Evolutionary conservation across 2,888 invertebrate species (phyloP).

Genomic region (Papilio gigon): DNA sequence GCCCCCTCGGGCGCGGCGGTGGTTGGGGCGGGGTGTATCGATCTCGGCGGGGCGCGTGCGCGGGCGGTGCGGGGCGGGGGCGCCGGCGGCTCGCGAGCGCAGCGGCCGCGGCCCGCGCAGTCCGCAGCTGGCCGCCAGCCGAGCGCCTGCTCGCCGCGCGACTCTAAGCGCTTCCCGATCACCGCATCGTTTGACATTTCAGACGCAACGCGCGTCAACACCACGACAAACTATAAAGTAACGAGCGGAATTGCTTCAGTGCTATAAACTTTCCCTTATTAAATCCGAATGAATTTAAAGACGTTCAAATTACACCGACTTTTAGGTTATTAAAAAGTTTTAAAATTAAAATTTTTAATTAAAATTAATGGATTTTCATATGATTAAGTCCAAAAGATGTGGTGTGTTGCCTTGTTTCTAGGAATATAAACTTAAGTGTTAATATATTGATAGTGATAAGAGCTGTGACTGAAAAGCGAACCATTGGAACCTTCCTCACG

Average conservation of each 20-base stretch:
- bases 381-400: slow-evolving; percentile 5
- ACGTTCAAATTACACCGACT: neutral
- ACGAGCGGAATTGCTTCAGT: slow-evolving; percentile 73
- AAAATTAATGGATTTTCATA: slow-evolving; percentile 3
- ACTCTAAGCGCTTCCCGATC: slow-evolving; percentile 47
- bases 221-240: slow-evolving; percentile 65
- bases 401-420: slow-evolving; percentile 47
- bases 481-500: slow-evolving; percentile 65
- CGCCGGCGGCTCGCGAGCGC: slow-evolving; percentile 58
- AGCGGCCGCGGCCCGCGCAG: slow-evolving; percentile 65
- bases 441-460: slow-evolving; percentile 67
- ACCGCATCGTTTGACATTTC: slow-evolving; percentile 69
- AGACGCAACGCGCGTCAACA: slow-evolving; percentile 69
- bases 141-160: slow-evolving; percentile 64
- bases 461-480: slow-evolving; percentile 72
- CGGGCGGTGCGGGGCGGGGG: slow-evolving; percentile 60
- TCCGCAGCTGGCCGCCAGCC: slow-evolving; percentile 76
- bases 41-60: slow-evolving; percentile 78
- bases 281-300: slow-evolving; percentile 40
- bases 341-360: slow-evolving; percentile 1
- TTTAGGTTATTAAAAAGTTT: neutral
- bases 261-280: slow-evolving; percentile 52
- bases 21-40: slow-evolving; percentile 79
- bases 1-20: slow-evolving; percentile 61
- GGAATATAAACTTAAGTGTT: slow-evolving; percentile 50